phyloP scores from a whole-genome alignment of 2,113 vertebrate species.

The Argyrosomus japonicus region DNA sequence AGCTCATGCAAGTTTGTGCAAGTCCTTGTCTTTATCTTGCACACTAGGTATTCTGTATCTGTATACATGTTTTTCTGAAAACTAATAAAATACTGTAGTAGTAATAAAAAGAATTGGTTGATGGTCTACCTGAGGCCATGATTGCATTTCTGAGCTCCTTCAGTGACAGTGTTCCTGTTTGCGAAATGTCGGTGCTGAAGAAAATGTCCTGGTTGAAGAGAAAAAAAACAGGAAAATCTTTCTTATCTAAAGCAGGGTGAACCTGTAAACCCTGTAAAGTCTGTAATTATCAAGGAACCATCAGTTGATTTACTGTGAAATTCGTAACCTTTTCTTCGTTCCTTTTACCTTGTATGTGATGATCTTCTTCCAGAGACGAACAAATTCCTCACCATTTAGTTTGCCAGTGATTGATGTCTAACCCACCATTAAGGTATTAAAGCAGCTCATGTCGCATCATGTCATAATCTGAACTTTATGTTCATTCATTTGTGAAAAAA shows the following conservation, averaged over 20 bases:
- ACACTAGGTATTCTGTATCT: too few relatives aligned
- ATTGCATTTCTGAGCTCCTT: constrained; percentile 76
- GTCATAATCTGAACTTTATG: neutral
- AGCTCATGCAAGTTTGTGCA: too few relatives aligned
- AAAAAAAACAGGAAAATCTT: neutral
- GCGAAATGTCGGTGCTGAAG: constrained; percentile 61
- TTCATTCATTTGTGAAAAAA: neutral
- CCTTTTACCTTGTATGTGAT: constrained; percentile 70
- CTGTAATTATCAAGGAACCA: too few relatives aligned
- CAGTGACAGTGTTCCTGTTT: constrained; percentile 75
- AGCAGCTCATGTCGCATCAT: neutral
- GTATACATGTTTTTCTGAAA: too few relatives aligned
- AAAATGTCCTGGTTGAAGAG: constrained; percentile 75
- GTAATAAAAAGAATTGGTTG: neutral
- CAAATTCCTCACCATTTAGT: constrained; percentile 75
- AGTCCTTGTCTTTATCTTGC: too few relatives aligned
- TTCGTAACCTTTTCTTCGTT: neutral
- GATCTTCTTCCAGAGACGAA: constrained; percentile 74
- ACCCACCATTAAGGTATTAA: constrained; percentile 55
- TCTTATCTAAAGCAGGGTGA: neutral
- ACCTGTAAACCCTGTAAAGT: too few relatives aligned
- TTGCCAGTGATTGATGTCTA: constrained; percentile 76
- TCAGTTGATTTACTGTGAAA: neutral
- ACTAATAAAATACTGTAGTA: too few relatives aligned
- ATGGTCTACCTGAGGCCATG: constrained; percentile 63